phyloP scores from a whole-genome alignment of 2,888 invertebrate species.

The Pterostichus niger region DNA sequence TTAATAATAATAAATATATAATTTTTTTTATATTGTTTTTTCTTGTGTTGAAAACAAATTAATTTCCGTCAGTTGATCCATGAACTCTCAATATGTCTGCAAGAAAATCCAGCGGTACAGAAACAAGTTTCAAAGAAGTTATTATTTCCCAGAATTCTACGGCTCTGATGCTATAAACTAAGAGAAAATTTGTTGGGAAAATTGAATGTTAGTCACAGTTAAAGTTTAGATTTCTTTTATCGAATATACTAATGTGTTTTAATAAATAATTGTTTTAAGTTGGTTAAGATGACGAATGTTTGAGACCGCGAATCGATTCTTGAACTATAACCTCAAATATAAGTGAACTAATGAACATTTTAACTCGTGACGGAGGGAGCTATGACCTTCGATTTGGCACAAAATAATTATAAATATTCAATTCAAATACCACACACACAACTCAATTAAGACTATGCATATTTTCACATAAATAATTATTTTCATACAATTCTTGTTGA shows the following conservation, averaged over 20 bases:
- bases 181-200: slow-evolving; percentile 37
- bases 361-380: slow-evolving; percentile 28
- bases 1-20: slow-evolving; percentile 1
- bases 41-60: slow-evolving; percentile 41
- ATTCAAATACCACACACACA: slow-evolving; percentile 1
- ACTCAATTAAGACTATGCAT: background rate
- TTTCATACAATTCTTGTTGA: too few relatives aligned
- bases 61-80: slow-evolving; percentile 44
- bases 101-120: slow-evolving; percentile 41
- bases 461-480: background rate
- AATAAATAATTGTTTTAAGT: slow-evolving; percentile 36
- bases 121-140: slow-evolving; percentile 1
- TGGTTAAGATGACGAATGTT: slow-evolving; percentile 34
- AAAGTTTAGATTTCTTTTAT: slow-evolving; percentile 18
- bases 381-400: slow-evolving; percentile 55
- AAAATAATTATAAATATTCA: slow-evolving; percentile 44
- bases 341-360: slow-evolving; percentile 56
- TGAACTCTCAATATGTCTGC: slow-evolving; percentile 56
- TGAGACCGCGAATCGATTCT: slow-evolving; percentile 53
- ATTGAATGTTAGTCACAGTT: background rate
- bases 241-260: slow-evolving; percentile 34
- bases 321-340: slow-evolving; percentile 50
- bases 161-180: background rate
- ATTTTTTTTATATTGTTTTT: slow-evolving; percentile 9
- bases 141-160: slow-evolving; percentile 26